phyloP scores from a whole-genome alignment of 1,140 invertebrate species.

The Lerema accius region DNA sequence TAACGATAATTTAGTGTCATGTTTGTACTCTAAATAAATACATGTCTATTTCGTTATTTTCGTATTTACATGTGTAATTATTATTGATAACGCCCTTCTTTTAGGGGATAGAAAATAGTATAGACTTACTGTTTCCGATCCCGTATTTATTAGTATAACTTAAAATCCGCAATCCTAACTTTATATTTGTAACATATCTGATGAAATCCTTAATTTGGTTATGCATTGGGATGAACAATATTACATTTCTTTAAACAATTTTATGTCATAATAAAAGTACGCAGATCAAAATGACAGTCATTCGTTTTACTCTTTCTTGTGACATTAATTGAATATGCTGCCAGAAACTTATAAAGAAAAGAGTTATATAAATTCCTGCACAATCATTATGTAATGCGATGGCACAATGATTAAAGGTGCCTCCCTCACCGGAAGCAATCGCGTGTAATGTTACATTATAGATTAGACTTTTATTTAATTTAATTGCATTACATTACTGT shows the following conservation, averaged over 20 bases:
- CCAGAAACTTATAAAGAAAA: background rate
- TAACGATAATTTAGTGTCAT: too few species aligned
- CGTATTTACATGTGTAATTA: too few species aligned
- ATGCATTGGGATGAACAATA: background rate
- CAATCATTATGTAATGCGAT: too few species aligned
- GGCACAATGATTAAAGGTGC: constrained; percentile 8
- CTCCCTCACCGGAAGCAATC: too few species aligned
- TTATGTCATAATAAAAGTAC: background rate
- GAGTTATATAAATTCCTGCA: background rate
- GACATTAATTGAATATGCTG: background rate
- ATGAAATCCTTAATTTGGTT: background rate
- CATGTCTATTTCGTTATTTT: too few species aligned
- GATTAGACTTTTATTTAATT: too few species aligned
- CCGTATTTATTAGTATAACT: background rate
- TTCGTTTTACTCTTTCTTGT: background rate
- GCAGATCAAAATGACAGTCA: background rate
- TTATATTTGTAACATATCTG: constrained; percentile 8
- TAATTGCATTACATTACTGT: too few species aligned
- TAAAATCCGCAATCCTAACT: constrained; percentile 5
- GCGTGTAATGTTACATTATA: too few species aligned
- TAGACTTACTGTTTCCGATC: constrained; percentile 3
- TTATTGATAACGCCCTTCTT: too few species aligned
- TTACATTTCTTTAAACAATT: background rate
- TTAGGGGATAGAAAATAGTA: too few species aligned
- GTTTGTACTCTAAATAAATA: too few species aligned